Evolutionary conservation across 2,797 vertebrate species (phyloP).

Genomic region (Bovichtus variegatus): DNA sequence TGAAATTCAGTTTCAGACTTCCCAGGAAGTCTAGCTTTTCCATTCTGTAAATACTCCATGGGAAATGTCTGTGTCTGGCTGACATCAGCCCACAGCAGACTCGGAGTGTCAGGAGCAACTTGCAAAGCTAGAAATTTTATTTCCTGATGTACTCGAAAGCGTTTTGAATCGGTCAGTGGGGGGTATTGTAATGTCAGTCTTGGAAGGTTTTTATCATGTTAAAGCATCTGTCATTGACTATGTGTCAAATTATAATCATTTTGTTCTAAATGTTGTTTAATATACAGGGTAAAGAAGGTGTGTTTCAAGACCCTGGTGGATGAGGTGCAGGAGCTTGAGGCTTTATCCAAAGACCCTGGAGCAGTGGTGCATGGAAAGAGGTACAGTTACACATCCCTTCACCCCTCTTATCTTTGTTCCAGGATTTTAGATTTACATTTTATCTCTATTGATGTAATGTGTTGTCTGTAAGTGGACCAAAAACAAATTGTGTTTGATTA

Average conservation of each 20-base stretch:
- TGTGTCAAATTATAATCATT: neutral
- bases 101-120: conserved; percentile 39
- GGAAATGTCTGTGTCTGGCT: conserved; percentile 39
- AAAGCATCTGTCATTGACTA: conserved; percentile 20
- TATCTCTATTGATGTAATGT: neutral
- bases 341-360: conserved; percentile 95
- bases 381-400: conserved; percentile 72
- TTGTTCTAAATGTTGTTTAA: neutral
- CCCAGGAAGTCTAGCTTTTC: conserved; percentile 16
- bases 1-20: conserved; percentile 3
- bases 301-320: conserved; percentile 97
- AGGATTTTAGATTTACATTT: neutral
- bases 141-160: conserved; percentile 4
- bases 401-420: neutral
- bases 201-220: neutral
- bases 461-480: neutral
- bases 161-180: neutral
- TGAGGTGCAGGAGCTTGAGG: conserved; percentile 98
- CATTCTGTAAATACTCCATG: conserved; percentile 23
- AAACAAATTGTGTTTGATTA: neutral
- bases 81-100: conserved; percentile 46
- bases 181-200: conserved; percentile 5
- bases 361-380: conserved; percentile 97
- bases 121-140: conserved; percentile 17
- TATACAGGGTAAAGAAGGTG: conserved; percentile 90